These are phyloP conservation scores for Mercenaria mercenaria DNA, from an alignment of 1,140 invertebrate genomes.

Conservation along the genomic window DNA sequence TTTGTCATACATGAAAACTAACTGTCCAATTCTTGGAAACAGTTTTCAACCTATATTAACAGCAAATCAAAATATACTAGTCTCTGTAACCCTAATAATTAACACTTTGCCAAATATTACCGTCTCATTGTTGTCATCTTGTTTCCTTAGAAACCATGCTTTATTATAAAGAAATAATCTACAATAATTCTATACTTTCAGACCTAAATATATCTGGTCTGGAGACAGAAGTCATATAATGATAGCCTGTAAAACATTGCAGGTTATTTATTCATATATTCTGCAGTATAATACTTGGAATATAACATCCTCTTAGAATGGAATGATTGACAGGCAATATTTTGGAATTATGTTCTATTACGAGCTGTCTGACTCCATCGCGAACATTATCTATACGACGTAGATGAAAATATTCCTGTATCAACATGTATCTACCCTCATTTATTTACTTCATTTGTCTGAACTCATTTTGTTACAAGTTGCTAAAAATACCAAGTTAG, in stretches of 20 bases:
- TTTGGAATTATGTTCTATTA: constrained; percentile 45
- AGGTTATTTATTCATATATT: constrained; percentile 36
- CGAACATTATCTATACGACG: neutral
- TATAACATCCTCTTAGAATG: neutral
- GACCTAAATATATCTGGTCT: constrained; percentile 8
- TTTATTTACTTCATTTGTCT: neutral
- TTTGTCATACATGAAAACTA: no score
- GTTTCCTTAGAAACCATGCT: constrained; percentile 6
- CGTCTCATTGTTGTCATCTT: neutral
- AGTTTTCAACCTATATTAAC: neutral
- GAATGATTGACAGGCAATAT: constrained; percentile 46
- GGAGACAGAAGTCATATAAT: constrained; percentile 6
- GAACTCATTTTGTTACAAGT: neutral
- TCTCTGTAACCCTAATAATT: neutral
- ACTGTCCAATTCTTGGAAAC: neutral
- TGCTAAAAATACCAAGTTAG: neutral
- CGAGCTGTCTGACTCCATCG: neutral
- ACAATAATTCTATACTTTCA: constrained; percentile 28
- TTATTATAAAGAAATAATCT: constrained; percentile 14
- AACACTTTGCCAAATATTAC: constrained; percentile 9
- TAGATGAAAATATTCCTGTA: neutral
- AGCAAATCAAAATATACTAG: no score
- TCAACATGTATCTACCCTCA: neutral
- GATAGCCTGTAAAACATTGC: constrained; percentile 4
- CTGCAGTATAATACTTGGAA: neutral